These are phyloP conservation scores for Smutsia gigantea DNA, from an alignment of 2,797 vertebrate species.

Conservation along the genomic window DNA sequence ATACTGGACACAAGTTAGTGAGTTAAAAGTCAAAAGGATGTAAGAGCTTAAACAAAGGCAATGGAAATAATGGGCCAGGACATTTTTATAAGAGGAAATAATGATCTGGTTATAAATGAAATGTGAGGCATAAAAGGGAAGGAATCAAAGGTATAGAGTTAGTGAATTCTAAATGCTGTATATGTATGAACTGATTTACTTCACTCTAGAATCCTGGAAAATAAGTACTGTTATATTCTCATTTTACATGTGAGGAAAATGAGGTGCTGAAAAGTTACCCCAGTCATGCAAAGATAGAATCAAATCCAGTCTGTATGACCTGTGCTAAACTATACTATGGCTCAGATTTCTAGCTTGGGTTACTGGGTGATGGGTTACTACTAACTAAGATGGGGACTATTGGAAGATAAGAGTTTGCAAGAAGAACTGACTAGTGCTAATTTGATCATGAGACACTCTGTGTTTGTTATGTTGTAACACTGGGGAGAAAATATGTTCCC, in stretches of 20 bases:
- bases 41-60: background rate
- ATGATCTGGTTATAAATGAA: background rate
- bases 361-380: background rate
- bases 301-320: background rate
- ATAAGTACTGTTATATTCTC: background rate
- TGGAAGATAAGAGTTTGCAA: background rate
- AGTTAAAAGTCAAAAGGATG: background rate
- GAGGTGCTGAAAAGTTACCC: background rate
- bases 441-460: background rate
- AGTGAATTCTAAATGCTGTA: background rate
- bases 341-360: background rate
- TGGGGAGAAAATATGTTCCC: too few relatives aligned
- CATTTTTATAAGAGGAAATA: background rate
- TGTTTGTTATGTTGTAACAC: background rate
- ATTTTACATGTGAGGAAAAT: background rate
- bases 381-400: background rate
- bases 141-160: background rate
- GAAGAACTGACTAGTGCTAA: background rate
- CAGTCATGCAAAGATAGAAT: background rate
- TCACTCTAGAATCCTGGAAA: background rate
- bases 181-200: background rate
- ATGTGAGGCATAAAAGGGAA: background rate
- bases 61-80: background rate
- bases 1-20: background rate
- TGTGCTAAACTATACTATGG: background rate